Base-by-base conservation (phyloP, 1,140 invertebrate species). In the Sycophaga agraensis region DNA sequence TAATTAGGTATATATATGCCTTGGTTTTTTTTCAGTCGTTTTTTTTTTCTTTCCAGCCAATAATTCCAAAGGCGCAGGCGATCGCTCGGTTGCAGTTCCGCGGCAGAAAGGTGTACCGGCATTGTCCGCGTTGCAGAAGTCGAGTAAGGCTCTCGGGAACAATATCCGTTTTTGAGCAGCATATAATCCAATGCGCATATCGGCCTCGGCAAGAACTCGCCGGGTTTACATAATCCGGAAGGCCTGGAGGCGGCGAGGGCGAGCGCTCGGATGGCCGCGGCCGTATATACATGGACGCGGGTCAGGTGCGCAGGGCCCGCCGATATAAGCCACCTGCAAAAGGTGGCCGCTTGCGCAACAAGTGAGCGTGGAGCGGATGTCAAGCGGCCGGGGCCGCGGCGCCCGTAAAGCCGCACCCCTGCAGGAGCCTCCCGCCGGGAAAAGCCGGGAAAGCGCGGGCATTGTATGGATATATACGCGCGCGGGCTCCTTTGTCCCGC, bases 281-380 rank as follows among this genome's bases (percentile, higher is more conserved):
- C 37, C 8, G 19, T 14, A 37, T 2, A 9, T 4, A 4, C 12
- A 22, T 4, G 39, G 16, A 11, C 16, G 50, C 9, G 21, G 21
- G 4, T 24, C n/a, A 53, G 21, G 7, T 2, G 46, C 28, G 26
- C 16, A 5, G 37, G 64, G 55, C n/a, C n/a, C n/a, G 63, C 63
- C 66, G 65, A 73, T 68, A 68, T n/a, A 65, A 19, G 16, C 39
- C 1, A 5, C 34, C 66, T 64, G 67, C 65, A 68, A 68, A 67
- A 66, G 67, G 69, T 73, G 72, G 31, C 56, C 39, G 64, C 73
- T 74, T 74, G 73, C 72, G 74, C 73, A 76, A 76, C 73, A n/a
- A 75, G 74, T 75, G 74, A 76, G 73, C 68, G 75, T 73, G 73
- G 69, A 74, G 68, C 71, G 74, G 74, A 76, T 76, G 74, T 76